Evolutionary conservation across 2,113 vertebrate genomes (phyloP).

Genomic region (Struthio camelus): DNA sequence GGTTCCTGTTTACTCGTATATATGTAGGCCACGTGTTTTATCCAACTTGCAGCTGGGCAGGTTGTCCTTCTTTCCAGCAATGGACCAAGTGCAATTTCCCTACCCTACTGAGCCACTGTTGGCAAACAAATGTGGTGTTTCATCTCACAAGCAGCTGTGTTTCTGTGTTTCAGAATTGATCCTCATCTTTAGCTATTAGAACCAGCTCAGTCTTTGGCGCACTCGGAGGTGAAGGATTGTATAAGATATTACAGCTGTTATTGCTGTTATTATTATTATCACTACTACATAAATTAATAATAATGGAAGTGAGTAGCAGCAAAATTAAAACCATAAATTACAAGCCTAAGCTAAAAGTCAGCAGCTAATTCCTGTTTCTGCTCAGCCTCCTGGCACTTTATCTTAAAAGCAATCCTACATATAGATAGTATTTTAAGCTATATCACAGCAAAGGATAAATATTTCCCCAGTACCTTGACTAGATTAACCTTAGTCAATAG

Average conservation of each 20-base stretch:
- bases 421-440: constrained; percentile 22
- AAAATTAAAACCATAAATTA: constrained; percentile 59
- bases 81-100: not conserved
- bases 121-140: not conserved
- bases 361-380: constrained; percentile 37
- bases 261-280: not conserved
- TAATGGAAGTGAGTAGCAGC: constrained; percentile 3
- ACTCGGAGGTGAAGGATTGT: constrained; percentile 5
- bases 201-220: not conserved
- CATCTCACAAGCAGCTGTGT: not conserved
- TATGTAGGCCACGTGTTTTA: not conserved
- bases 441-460: constrained; percentile 42
- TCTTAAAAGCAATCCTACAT: constrained; percentile 20
- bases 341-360: not conserved
- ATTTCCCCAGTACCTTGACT: constrained; percentile 36
- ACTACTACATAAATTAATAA: constrained; percentile 55
- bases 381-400: constrained; percentile 3
- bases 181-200: not conserved
- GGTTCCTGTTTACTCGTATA: not conserved
- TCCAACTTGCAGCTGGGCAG: not conserved
- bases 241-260: not conserved
- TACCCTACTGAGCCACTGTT: not conserved
- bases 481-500: constrained; percentile 40
- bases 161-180: not conserved
- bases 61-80: not conserved